A percentile compares a stretch with the other conserved stretches of the same genome.
Evolutionary conservation across 2,113 vertebrate genomes (phyloP).

Genomic region (Erythrocebus patas): DNA sequence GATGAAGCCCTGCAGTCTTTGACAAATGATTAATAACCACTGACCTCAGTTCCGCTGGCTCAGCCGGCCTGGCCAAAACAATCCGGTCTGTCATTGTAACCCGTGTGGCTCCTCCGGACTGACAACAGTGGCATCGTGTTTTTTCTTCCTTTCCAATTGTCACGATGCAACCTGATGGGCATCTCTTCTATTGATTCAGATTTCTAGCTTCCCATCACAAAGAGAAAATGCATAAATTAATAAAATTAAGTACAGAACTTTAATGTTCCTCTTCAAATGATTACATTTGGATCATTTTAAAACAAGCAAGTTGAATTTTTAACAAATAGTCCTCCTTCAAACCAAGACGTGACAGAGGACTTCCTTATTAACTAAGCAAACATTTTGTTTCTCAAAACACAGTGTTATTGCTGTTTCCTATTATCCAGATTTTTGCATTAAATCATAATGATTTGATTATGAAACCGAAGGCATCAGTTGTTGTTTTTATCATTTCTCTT

Average conservation of each 20-base stretch:
- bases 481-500: constrained; percentile 2
- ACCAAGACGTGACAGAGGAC: neutral
- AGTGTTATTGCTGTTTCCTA: neutral
- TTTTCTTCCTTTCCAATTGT: constrained; percentile 30
- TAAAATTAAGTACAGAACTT: neutral
- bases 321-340: neutral
- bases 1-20: constrained; percentile 42
- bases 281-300: neutral
- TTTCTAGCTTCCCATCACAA: neutral
- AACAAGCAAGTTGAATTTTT: constrained; percentile 5
- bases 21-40: constrained; percentile 63
- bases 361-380: neutral
- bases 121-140: neutral
- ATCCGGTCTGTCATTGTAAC: constrained; percentile 5
- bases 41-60: constrained; percentile 25
- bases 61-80: constrained; percentile 27
- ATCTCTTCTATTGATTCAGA: constrained; percentile 8
- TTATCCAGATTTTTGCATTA: neutral
- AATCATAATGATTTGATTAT: neutral
- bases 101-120: neutral
- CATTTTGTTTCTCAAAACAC: neutral
- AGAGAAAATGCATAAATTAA: neutral
- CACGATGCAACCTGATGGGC: neutral
- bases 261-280: neutral
- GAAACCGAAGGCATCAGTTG: neutral